Conservation (phyloP, 1,140 invertebrate genomes). For the Brevipalpus yothersi region DNA sequence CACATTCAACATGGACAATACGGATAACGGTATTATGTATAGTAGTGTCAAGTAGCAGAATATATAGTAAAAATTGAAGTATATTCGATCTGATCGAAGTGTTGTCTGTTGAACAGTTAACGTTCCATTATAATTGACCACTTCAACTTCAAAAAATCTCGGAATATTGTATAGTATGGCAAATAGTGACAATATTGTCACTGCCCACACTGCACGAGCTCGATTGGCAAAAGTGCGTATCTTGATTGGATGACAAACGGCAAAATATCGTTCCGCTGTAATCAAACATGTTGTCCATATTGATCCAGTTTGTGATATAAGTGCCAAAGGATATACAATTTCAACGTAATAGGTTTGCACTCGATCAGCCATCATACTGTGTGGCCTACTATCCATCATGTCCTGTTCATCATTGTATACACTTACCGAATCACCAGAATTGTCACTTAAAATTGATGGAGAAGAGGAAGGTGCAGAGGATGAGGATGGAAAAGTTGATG, state of each 20-base stretch:
- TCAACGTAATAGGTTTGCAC: not conserved
- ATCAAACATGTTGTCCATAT: slow-evolving; percentile 86
- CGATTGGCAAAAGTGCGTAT: slow-evolving; percentile 73
- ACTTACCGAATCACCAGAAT: not conserved
- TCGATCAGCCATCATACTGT: not conserved
- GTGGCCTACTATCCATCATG: not conserved
- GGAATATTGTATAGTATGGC: slow-evolving; percentile 68
- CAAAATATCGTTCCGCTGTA: slow-evolving; percentile 81
- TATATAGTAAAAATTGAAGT: slow-evolving; percentile 63
- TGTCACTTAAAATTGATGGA: not conserved
- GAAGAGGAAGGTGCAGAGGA: not conserved
- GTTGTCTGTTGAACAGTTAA: slow-evolving; percentile 31
- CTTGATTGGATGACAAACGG: slow-evolving; percentile 73
- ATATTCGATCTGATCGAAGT: slow-evolving; percentile 40
- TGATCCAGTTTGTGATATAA: slow-evolving; percentile 65
- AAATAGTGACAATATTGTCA: slow-evolving; percentile 51
- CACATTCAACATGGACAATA: slow-evolving; percentile 58
- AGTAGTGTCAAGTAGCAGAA: slow-evolving; percentile 77
- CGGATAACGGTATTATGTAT: slow-evolving; percentile 64
- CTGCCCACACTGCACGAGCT: slow-evolving; percentile 55
- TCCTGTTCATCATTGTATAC: not conserved
- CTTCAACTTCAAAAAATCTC: slow-evolving; percentile 26
- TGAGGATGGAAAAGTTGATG: not conserved
- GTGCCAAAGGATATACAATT: slow-evolving; percentile 54
- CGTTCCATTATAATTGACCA: slow-evolving; percentile 10